These are phyloP conservation scores for Centruroides vittatus DNA, from an alignment of 1,140 invertebrate species.

Conservation along the genomic window DNA sequence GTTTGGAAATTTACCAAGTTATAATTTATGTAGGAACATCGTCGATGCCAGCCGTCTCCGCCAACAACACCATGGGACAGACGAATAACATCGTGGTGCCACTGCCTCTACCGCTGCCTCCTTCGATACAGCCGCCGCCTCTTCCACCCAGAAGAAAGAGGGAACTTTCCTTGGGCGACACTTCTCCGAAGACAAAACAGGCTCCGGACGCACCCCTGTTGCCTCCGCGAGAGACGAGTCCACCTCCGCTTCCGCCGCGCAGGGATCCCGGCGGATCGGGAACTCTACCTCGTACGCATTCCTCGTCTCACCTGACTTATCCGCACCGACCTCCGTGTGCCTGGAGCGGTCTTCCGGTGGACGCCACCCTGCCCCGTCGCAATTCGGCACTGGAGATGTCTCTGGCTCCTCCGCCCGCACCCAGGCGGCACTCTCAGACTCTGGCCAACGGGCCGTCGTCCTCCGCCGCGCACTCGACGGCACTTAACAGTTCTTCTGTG, in stretches of 20 bases:
- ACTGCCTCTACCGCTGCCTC: conserved; percentile 25
- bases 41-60: neutral
- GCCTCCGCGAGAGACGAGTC: conserved; percentile 43
- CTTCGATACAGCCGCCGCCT: conserved; percentile 38
- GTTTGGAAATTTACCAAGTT: neutral
- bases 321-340: conserved; percentile 1
- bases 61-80: conserved; percentile 3
- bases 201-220: conserved; percentile 42
- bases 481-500: neutral
- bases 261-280: conserved; percentile 25
- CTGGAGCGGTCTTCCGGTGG: neutral
- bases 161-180: conserved; percentile 43
- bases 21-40: conserved; percentile 8
- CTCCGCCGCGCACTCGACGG: neutral
- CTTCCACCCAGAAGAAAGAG: conserved; percentile 40
- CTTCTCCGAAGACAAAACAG: conserved; percentile 35
- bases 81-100: conserved; percentile 8
- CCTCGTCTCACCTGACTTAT: conserved; percentile 23
- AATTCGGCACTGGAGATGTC: conserved; percentile 29
- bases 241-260: conserved; percentile 42
- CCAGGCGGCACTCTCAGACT: conserved; percentile 13
- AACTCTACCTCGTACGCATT: conserved; percentile 33
- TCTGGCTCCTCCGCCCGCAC: conserved; percentile 5
- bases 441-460: conserved; percentile 1
- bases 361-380: conserved; percentile 25